A percentile compares a stretch with the other conserved stretches of the same genome.
These are phyloP conservation scores for Pristionchus entomophagus DNA, from an alignment of 2,888 invertebrate species.

Conservation along the genomic window DNA sequence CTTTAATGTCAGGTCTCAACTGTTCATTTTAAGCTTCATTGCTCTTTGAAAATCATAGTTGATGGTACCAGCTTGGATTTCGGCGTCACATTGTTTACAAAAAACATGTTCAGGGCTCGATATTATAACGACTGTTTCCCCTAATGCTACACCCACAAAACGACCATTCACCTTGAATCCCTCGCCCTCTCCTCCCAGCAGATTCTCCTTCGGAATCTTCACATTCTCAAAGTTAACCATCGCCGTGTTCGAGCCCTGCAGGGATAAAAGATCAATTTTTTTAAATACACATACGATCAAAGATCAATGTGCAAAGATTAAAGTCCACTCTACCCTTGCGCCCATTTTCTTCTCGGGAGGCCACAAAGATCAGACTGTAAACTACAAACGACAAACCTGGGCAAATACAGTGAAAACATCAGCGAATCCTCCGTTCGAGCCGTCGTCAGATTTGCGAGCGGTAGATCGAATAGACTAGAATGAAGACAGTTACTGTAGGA, in stretches of 20 bases:
- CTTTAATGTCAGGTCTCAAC: too few species aligned
- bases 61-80: too few species aligned
- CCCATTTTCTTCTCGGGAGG: conserved; percentile 99
- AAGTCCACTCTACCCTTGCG: conserved; percentile 82
- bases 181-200: conserved; percentile 90
- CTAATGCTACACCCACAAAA: too few species aligned
- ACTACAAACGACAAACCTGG: conserved; percentile 81
- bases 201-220: conserved; percentile 88
- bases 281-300: too few species aligned
- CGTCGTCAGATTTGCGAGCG: conserved; percentile 87
- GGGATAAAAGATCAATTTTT: neutral
- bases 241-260: conserved; percentile 88
- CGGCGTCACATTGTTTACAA: too few species aligned
- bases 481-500: neutral
- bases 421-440: conserved; percentile 92
- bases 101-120: too few species aligned
- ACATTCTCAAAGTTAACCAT: conserved; percentile 94
- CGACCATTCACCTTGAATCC: conserved; percentile 93
- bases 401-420: conserved; percentile 98
- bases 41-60: too few species aligned
- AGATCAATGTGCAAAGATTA: neutral
- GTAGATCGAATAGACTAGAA: conserved; percentile 48
- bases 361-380: conserved; percentile 96
- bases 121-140: too few species aligned
- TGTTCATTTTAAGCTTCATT: too few species aligned